phyloP scores from a whole-genome alignment of 2,888 invertebrate species.

The Vanessa cardui region DNA sequence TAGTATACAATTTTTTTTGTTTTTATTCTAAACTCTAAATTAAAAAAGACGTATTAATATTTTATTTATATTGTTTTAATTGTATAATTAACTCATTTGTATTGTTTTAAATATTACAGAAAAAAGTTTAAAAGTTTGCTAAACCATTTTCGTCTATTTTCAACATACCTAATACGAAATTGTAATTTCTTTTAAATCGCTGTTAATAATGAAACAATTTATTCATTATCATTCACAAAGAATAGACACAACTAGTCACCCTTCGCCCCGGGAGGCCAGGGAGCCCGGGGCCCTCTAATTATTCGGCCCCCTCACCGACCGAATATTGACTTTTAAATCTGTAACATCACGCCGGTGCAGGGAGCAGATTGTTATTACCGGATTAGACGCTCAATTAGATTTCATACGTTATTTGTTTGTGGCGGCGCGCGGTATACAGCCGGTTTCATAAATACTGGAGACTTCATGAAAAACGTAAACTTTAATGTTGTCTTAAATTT shows the following conservation, averaged over 20 bases:
- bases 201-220: slow-evolving; percentile 31
- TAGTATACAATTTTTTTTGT: too few relatives aligned
- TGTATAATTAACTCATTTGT: too few relatives aligned
- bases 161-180: not conserved
- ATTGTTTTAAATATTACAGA: too few relatives aligned
- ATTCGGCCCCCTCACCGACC: slow-evolving; percentile 21
- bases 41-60: too few relatives aligned
- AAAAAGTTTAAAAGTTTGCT: too few relatives aligned
- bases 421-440: not conserved
- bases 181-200: not conserved
- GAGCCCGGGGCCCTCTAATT: slow-evolving; percentile 13
- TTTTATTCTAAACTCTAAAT: too few relatives aligned
- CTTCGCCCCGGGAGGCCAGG: slow-evolving; percentile 10
- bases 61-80: too few relatives aligned
- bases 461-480: not conserved
- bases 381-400: slow-evolving; percentile 49
- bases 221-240: slow-evolving; percentile 23
- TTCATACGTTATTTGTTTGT: slow-evolving; percentile 30
- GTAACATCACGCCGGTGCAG: slow-evolving; percentile 21
- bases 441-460: not conserved
- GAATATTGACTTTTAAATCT: slow-evolving; percentile 50
- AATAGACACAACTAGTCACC: slow-evolving; percentile 13
- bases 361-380: slow-evolving; percentile 40
- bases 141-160: not conserved
- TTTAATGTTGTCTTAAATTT: too few relatives aligned